Base-by-base conservation (phyloP, 2,888 invertebrate genomes). In the Chironomus tentans region DNA sequence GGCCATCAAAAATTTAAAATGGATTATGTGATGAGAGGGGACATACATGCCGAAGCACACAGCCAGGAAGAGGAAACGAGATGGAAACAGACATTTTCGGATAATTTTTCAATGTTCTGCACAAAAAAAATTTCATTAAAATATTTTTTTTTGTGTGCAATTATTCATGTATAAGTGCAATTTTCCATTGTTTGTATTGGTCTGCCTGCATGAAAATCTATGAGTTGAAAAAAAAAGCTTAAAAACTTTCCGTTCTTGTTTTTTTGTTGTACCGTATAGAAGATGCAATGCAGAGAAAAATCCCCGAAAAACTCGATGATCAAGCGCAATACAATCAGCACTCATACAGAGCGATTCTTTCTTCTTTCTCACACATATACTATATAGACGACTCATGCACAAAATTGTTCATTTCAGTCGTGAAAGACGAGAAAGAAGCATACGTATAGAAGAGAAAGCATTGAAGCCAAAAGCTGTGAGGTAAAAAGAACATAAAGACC, bases 1-100 rank as follows among this genome's bases (percentile, higher is more conserved):
- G 70, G 70, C 70, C 70, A 70, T 70, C 70, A 70, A 47, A 70
- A 70, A 50, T 65, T 65, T 24, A 21, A 13, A 65, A 21, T 65
- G 65, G 13, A 56, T 65, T 65, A 24, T 24, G 24, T 65, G 65
- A 18, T 13, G 65, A 65, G 21, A 24, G 38, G n/a, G 38, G 38
- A 38, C 38, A 28, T 6, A 28, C 5, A 38, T 38, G 28, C 5
- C 28, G 4, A 4, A 10, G 38, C 22, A 24, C 22, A 1, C 10
- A 38, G 1, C 10, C 10, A 38, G 38, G 10, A 38, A 38, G 38
- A 38, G 38, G 38, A 38, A 38, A 38, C 28, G 28, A 28, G 28
- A 28, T 38, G 10, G 38, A 1, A 38, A 38, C 38, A 38, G 10
- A 38, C 38, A 38, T 38, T 38, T 38, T 38, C 10, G 38, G 38